phyloP scores from a whole-genome alignment of 1,140 invertebrate genomes.

The Trachymyrmex cornetzi region DNA sequence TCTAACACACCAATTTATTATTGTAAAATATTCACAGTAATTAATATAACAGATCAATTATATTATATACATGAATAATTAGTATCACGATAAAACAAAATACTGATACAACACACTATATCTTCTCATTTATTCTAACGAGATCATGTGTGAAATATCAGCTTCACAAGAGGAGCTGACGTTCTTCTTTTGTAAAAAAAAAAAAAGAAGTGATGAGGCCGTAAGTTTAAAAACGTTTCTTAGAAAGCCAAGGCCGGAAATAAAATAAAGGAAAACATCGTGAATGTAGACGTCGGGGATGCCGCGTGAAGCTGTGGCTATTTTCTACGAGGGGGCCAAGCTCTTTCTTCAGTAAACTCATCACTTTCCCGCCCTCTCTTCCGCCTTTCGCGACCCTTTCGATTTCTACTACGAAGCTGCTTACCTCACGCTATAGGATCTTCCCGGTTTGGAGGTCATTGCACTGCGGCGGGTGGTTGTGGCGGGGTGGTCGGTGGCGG shows the following conservation, averaged over 20 bases:
- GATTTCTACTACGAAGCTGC: slow-evolving; percentile 64
- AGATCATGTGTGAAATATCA: slow-evolving; percentile 2
- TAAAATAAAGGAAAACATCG: slow-evolving; percentile 71
- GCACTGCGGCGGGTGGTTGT: slow-evolving; percentile 79
- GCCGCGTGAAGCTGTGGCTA: slow-evolving; percentile 57
- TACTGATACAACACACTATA: not conserved
- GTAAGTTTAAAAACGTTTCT: slow-evolving; percentile 42
- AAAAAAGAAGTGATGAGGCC: not conserved
- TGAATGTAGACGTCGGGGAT: slow-evolving; percentile 67
- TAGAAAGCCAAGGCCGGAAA: slow-evolving; percentile 64
- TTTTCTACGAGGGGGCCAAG: slow-evolving; percentile 64
- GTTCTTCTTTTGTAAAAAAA: slow-evolving; percentile 17
- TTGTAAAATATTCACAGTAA: not conserved
- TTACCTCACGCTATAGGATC: slow-evolving; percentile 84
- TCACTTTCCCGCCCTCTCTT: slow-evolving; percentile 4
- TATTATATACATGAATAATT: not conserved
- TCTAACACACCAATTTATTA: not conserved
- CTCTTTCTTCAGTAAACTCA: slow-evolving; percentile 49
- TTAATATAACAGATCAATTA: not conserved
- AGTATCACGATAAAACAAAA: not conserved
- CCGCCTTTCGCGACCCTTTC: slow-evolving; percentile 8
- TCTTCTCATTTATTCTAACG: not conserved
- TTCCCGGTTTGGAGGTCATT: slow-evolving; percentile 86
- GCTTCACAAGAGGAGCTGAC: not conserved
- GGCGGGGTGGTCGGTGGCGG: slow-evolving; percentile 71